Evolutionary conservation across 2,797 vertebrate species (phyloP), one percentile per base, ranked within the genome.

Genomic region (Hippocampus kuda): DNA sequence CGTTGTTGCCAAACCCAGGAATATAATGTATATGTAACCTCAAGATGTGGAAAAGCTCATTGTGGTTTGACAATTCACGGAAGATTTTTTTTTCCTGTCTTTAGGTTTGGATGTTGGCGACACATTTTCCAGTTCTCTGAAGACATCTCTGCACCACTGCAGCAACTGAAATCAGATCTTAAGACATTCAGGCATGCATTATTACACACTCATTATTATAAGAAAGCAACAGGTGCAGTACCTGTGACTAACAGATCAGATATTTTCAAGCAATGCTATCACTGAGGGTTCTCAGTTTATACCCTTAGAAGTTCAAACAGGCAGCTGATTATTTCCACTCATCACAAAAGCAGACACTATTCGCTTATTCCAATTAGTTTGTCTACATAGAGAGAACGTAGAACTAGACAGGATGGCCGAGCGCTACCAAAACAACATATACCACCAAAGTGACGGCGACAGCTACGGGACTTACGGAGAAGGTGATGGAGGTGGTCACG

Each of bases 401-500:
- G 30, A 12, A 26, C 41, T 9, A 73, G 51, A 67, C 56, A 72
- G 68, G 48, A 95, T 95, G 94, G 90, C 93, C 64, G 91, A 92
- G 90, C 87, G 88, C 56, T 93, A 93, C 73, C 90, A 92, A 79
- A 93, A 93, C 85, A 93, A 83, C 71, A 61, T 85, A 59, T 93
- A 92, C 77, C 89, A 91, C 70, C 91, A 89, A 65, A 77, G 90
- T 61, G 86, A 84, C 0, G 86, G 82, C 53, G 89, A 85, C 75
- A 68, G 81, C 51, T 90, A 90, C 42, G 84, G 85, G 42, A 81
- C 84, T 0, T 89, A 89, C 0, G 87, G 86, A 51, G 93, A 95
- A 0, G 92, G 41, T 48, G 44, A 18, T 65, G 63, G 90, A 4
- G 87, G 86, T 0, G 75, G 86, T 65, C 89, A 81, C 0, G 92